Evolutionary conservation across 2,113 vertebrate species (phyloP).

Genomic region (Maccullochella peelii): DNA sequence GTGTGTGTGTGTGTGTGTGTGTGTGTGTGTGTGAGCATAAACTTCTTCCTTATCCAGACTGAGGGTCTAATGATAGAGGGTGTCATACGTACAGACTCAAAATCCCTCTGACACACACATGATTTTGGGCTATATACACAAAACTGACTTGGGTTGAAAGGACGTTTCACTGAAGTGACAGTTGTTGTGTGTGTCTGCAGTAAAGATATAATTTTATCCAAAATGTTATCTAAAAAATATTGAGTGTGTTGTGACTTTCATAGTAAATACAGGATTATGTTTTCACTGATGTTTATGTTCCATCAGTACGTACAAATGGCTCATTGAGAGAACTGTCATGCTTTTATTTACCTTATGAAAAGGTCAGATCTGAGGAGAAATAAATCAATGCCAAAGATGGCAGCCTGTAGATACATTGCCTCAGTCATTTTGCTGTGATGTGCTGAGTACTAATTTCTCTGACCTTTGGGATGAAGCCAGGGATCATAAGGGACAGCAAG

Average conservation of each 20-base stretch:
- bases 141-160: not conserved
- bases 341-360: slow-evolving; percentile 39
- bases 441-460: slow-evolving; percentile 63
- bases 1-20: not conserved
- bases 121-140: not conserved
- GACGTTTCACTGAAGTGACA: slow-evolving; percentile 4
- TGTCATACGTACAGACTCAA: not conserved
- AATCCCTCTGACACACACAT: not conserved
- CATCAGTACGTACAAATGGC: slow-evolving; percentile 48
- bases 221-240: not conserved
- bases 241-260: not conserved
- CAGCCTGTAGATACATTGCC: slow-evolving; percentile 46
- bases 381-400: slow-evolving; percentile 58
- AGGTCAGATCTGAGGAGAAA: slow-evolving; percentile 48
- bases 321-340: slow-evolving; percentile 24
- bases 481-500: slow-evolving; percentile 50
- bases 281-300: slow-evolving; percentile 19
- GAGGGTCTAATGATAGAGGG: not conserved
- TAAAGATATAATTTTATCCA: not conserved
- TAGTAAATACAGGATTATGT: slow-evolving; percentile 4
- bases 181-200: not conserved
- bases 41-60: not conserved
- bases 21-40: not conserved
- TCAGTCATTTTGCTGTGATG: slow-evolving; percentile 43
- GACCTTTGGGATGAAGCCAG: slow-evolving; percentile 37